These are phyloP conservation scores for Zosterops pallidus DNA, from an alignment of 2,113 vertebrate species.

Conservation along the genomic window DNA sequence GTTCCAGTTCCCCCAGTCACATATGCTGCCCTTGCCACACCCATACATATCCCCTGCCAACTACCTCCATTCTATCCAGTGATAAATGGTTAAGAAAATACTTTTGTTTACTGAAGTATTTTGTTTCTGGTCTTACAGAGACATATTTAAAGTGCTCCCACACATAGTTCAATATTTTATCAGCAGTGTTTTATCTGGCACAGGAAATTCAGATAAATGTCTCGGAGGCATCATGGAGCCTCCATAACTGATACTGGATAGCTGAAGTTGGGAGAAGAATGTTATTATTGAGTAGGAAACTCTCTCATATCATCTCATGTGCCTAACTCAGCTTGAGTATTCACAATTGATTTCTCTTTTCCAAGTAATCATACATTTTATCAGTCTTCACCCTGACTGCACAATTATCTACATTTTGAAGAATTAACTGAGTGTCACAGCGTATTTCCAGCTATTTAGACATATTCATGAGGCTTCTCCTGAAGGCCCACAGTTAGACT, in stretches of 20 bases:
- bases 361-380: background rate
- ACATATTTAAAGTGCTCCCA: background rate
- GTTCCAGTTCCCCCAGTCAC: background rate
- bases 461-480: background rate
- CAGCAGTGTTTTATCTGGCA: background rate
- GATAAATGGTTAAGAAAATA: background rate
- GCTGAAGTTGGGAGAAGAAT: background rate
- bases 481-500: background rate
- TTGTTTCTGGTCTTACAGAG: background rate
- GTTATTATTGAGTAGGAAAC: background rate
- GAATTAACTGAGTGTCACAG: background rate
- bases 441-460: background rate
- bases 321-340: background rate
- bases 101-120: background rate
- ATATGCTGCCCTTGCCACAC: background rate
- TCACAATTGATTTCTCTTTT: background rate
- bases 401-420: background rate
- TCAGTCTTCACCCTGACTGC: background rate
- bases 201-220: background rate
- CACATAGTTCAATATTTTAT: background rate
- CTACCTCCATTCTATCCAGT: background rate
- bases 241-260: background rate
- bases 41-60: background rate
- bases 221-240: background rate
- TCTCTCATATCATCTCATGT: accelerated